Evolutionary conservation across 2,888 invertebrate genomes (phyloP), one percentile per base, ranked within the genome.

Genomic region (Oxyteleia sp.): DNA sequence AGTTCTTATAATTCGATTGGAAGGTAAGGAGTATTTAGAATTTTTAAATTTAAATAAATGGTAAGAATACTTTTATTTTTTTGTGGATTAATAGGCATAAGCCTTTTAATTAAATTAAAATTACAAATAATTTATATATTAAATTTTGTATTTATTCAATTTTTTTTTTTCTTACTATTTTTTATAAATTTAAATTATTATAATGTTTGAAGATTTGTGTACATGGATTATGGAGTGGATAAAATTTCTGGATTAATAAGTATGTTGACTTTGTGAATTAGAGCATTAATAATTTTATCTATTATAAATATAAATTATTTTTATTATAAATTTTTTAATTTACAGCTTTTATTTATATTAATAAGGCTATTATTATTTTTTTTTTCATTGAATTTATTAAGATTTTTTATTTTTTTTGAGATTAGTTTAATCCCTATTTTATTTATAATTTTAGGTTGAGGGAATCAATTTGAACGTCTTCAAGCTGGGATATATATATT

Each of bases 331-430:
- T n/a, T n/a, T n/a, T n/a, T n/a, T n/a, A n/a, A n/a, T n/a, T n/a
- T n/a, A n/a, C n/a, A n/a, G n/a, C n/a, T n/a, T n/a, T 81, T 95
- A 89, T 82, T 95, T 87, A 86, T 95, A 85, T 94, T 95, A 92
- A 90, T 95, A 90, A 85, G 95, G 89, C 94, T 96, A 93, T 91
- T 93, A 93, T 87, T 95, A 87, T 94, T 94, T 91, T 96, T 96
- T 95, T 93, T 92, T 74, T 91, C 93, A 4, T 91, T 94, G 91
- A 95, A 94, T 94, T 93, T 96, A 91, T 94, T 96, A 94, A 87
- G 94, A 89, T 96, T 96, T 95, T 96, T 96, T 95, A 94, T 96
- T 92, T 95, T 95, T 94, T 96, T 96, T 95, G 96, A 96, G 78
- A 92, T 94, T 1, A 95, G 95, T 2, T 94, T 96, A 93, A 95